Percentiles rank a stretch among this genome's conserved stretches.
Conservation (phyloP, 2,888 invertebrate genomes). For the Lacanobia wlatinum region DNA sequence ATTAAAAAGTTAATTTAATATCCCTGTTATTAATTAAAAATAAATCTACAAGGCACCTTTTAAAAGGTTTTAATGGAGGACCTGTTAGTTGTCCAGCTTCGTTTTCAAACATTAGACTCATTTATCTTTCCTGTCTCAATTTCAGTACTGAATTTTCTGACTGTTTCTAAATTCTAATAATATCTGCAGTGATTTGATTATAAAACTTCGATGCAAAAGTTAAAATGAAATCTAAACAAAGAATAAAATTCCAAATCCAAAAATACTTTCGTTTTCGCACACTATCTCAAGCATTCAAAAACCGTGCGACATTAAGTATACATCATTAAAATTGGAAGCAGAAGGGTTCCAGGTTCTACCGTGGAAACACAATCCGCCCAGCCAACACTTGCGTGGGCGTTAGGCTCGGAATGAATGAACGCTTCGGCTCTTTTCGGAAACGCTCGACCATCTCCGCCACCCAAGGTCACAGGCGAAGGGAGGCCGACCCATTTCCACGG, state of each 20-base stretch:
- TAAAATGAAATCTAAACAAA: not conserved
- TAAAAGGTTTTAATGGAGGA: not conserved
- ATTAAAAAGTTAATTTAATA: slow-evolving; percentile 1
- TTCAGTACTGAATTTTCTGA: not conserved
- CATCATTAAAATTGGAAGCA: slow-evolving; percentile 71
- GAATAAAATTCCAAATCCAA: slow-evolving; percentile 2
- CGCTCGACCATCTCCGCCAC: slow-evolving; percentile 78
- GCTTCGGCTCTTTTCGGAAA: slow-evolving; percentile 80
- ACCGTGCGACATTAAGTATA: slow-evolving; percentile 65
- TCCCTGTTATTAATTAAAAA: not conserved
- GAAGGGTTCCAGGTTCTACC: slow-evolving; percentile 57
- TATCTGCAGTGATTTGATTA: not conserved
- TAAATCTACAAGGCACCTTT: not conserved
- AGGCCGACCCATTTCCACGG: slow-evolving; percentile 84
- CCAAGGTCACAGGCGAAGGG: slow-evolving; percentile 83
- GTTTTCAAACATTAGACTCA: not conserved
- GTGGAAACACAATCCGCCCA: slow-evolving; percentile 68
- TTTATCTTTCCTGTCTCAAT: not conserved
- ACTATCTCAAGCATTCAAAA: slow-evolving; percentile 57
- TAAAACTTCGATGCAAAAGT: not conserved
- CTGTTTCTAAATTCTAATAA: not conserved
- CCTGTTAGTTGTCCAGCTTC: not conserved
- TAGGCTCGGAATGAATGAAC: slow-evolving; percentile 83
- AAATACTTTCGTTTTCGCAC: not conserved
- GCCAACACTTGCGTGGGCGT: slow-evolving; percentile 71